phyloP scores from a whole-genome alignment of 2,888 invertebrate species.

The Endotricha flammealis region DNA sequence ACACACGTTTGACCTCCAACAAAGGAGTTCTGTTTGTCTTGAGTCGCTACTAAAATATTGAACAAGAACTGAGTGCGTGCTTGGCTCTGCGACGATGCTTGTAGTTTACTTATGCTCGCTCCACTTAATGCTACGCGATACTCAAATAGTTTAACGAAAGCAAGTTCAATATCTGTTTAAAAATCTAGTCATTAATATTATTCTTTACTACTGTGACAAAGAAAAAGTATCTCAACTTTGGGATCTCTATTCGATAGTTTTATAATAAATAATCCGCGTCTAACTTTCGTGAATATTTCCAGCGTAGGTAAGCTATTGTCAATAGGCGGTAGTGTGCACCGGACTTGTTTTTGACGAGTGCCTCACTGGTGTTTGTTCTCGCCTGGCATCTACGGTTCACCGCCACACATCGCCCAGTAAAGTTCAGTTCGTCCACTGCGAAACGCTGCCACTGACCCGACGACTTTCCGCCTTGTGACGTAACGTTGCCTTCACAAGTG shows the following conservation, averaged over 20 bases:
- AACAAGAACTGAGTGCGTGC: constrained; percentile 63
- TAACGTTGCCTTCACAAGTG: constrained; percentile 41
- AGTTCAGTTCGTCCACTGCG: constrained; percentile 51
- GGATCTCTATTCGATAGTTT: too few species aligned
- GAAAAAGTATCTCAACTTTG: too few species aligned
- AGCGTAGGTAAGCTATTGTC: too few species aligned
- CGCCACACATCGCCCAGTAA: constrained; percentile 40
- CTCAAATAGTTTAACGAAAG: not conserved
- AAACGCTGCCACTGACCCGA: constrained; percentile 37
- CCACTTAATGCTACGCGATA: constrained; percentile 32
- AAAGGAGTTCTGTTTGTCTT: constrained; percentile 71
- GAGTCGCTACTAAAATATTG: constrained; percentile 77
- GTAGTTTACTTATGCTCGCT: constrained; percentile 24
- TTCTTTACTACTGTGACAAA: too few species aligned
- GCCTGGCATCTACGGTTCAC: constrained; percentile 49
- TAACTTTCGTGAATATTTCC: too few species aligned
- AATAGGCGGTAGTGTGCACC: constrained; percentile 27
- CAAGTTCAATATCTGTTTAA: too few species aligned
- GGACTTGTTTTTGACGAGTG: constrained; percentile 34
- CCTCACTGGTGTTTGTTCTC: constrained; percentile 58
- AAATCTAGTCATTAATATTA: too few species aligned
- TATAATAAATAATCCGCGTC: too few species aligned
- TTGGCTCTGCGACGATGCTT: constrained; percentile 48
- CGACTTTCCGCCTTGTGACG: constrained; percentile 25
- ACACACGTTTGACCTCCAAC: constrained; percentile 74